Conservation (phyloP, 2,113 vertebrate genomes). For the Ictalurus punctatus region DNA sequence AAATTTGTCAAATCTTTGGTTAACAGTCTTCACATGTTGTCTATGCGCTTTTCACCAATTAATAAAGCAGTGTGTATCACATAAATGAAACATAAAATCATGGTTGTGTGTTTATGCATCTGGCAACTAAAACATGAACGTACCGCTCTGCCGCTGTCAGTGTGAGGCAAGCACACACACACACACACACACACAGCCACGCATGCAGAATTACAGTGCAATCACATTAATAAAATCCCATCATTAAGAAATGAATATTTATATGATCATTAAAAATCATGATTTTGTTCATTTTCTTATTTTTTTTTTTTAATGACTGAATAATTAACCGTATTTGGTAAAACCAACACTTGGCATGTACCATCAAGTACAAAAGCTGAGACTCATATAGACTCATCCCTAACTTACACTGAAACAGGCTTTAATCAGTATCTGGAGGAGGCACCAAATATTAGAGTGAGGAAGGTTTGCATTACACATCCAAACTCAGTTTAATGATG, state of each 20-base stretch:
- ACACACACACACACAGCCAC: background rate
- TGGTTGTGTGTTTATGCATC: background rate
- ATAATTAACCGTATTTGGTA: background rate
- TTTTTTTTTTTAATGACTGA: background rate
- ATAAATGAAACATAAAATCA: background rate
- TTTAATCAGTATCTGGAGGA: constrained; percentile 23
- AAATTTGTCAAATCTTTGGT: background rate
- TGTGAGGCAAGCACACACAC: background rate
- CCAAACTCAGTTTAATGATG: background rate
- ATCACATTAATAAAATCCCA: constrained; percentile 1
- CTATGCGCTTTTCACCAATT: background rate
- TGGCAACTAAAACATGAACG: background rate
- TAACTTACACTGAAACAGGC: background rate
- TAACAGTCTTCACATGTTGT: background rate
- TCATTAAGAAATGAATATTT: constrained; percentile 28
- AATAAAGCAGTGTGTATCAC: background rate
- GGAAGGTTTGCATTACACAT: background rate
- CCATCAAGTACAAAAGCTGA: background rate
- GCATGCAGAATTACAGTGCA: background rate
- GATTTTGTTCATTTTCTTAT: background rate
- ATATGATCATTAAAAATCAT: background rate
- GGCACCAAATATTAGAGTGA: background rate
- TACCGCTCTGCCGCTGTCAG: background rate
- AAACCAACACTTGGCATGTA: background rate
- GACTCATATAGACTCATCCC: constrained; percentile 7